Conservation (phyloP, 2,888 invertebrate genomes). For the Unio delphinus region DNA sequence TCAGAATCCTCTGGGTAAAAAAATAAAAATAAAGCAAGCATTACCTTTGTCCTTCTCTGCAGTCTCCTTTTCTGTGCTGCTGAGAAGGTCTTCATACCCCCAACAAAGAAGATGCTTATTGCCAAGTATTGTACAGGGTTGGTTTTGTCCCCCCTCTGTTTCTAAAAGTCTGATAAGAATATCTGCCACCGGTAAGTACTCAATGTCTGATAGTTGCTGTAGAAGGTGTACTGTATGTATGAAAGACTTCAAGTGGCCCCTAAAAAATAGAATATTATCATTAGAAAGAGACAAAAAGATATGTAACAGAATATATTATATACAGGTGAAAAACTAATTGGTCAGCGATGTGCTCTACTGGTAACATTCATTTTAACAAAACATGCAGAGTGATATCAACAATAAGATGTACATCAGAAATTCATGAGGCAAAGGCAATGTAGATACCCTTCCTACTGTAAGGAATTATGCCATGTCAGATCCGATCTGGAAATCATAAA, state of each 20-base stretch:
- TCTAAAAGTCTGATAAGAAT: constrained; percentile 58
- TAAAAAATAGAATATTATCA: constrained; percentile 17
- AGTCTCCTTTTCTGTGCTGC: constrained; percentile 49
- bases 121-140: constrained; percentile 56
- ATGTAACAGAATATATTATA: not conserved
- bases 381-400: no score
- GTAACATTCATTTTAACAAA: not conserved
- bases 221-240: constrained; percentile 66
- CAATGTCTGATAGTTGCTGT: constrained; percentile 54
- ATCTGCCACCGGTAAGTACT: constrained; percentile 57
- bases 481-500: no score
- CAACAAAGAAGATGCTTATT: constrained; percentile 66
- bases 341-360: not conserved
- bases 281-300: not conserved
- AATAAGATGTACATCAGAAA: no score
- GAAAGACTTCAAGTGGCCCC: constrained; percentile 67
- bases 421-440: no score
- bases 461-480: no score
- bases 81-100: constrained; percentile 67
- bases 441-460: no score
- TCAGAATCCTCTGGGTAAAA: no score
- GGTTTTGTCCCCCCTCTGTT: constrained; percentile 64
- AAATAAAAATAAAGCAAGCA: not conserved
- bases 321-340: not conserved
- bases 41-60: constrained; percentile 42